Evolutionary conservation across 1,140 invertebrate species (phyloP).

Genomic region (Drosophila asahinai): DNA sequence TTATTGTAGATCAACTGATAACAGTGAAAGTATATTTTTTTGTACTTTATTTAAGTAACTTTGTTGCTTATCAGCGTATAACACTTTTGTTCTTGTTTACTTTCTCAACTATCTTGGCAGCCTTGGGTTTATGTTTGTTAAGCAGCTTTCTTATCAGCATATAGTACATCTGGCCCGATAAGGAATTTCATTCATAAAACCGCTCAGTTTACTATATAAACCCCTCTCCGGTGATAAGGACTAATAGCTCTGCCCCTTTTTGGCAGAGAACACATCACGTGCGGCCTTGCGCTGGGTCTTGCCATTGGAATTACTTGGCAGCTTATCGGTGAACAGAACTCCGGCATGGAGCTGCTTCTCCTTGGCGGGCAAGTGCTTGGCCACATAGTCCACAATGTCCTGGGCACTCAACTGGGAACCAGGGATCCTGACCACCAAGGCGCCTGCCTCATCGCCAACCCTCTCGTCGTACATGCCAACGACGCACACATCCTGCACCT

Average conservation of each 20-base stretch:
- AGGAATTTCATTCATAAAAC: slow-evolving; percentile 21
- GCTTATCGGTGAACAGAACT: slow-evolving; percentile 86
- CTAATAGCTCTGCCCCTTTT: neutral
- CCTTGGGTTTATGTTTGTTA: neutral
- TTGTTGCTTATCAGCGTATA: neutral
- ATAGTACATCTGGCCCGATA: neutral
- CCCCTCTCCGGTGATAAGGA: neutral
- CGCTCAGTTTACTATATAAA: neutral
- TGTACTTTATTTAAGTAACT: neutral
- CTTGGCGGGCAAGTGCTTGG: slow-evolving; percentile 77
- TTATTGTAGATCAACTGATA: too few relatives aligned
- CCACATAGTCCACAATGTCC: slow-evolving; percentile 68
- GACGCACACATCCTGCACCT: slow-evolving; percentile 74
- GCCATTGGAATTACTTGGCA: slow-evolving; percentile 19
- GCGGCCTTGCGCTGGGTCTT: slow-evolving; percentile 5
- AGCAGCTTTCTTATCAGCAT: neutral
- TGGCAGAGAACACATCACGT: neutral
- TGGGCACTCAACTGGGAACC: slow-evolving; percentile 44
- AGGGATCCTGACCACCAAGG: slow-evolving; percentile 56
- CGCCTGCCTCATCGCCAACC: slow-evolving; percentile 63
- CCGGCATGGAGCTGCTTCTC: slow-evolving; percentile 87
- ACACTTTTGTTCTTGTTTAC: neutral
- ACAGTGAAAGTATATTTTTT: neutral
- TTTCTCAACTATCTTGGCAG: neutral
- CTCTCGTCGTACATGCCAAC: slow-evolving; percentile 69